Evolutionary conservation across 2,797 vertebrate genomes (phyloP).

Genomic region (Yasuhikotakia modesta): DNA sequence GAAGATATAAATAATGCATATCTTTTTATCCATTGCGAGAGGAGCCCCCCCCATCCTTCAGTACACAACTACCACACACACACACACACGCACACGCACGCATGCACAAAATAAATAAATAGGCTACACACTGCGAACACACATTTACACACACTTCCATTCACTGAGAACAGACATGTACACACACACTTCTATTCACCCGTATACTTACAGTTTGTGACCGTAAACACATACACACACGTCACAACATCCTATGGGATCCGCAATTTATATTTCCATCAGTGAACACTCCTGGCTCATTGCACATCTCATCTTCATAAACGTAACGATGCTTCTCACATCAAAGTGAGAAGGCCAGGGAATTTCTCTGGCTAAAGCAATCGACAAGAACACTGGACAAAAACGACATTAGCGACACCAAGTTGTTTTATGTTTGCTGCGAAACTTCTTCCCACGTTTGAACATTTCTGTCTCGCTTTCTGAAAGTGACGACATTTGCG

Average conservation of each 20-base stretch:
- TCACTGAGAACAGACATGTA: background rate
- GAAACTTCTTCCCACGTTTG: slow-evolving; percentile 1
- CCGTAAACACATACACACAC: background rate
- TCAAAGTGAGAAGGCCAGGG: background rate
- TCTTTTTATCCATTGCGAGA: slow-evolving; percentile 48
- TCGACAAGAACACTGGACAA: background rate
- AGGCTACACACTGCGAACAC: background rate
- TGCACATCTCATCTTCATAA: slow-evolving; percentile 28
- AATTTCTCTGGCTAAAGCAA: background rate
- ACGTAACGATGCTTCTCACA: slow-evolving; percentile 14
- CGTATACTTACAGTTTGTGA: background rate
- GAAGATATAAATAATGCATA: slow-evolving; percentile 58
- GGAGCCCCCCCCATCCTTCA: slow-evolving; percentile 25
- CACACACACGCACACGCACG: background rate
- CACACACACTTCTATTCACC: background rate
- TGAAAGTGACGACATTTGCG: background rate
- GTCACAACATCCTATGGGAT: background rate
- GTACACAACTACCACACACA: background rate
- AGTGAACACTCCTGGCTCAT: slow-evolving; percentile 13
- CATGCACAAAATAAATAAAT: background rate
- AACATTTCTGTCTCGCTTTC: background rate
- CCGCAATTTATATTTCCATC: background rate
- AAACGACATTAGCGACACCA: background rate
- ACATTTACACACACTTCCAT: background rate
- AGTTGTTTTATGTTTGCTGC: background rate